Conservation (phyloP, 1,140 invertebrate genomes). For the Drosophila arawakana region DNA sequence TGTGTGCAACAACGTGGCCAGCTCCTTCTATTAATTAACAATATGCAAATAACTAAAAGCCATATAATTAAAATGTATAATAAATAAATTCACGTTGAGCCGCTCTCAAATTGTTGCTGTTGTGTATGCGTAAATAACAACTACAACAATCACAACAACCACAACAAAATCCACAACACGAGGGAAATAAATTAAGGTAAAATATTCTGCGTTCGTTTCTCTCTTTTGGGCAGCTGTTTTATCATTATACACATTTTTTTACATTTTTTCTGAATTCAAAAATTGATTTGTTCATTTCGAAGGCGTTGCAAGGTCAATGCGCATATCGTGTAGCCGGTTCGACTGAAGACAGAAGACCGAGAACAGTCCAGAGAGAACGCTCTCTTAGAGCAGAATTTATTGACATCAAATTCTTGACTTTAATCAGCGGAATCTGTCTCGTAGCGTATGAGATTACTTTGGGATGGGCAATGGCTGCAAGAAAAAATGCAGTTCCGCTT, state of each 20-base stretch:
- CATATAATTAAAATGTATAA: slow-evolving; percentile 36
- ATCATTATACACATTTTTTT: slow-evolving; percentile 16
- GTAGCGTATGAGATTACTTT: background rate
- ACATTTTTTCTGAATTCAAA: slow-evolving; percentile 40
- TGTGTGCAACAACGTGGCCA: slow-evolving; percentile 50
- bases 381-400: slow-evolving; percentile 2
- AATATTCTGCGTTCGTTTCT: slow-evolving; percentile 79
- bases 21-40: slow-evolving; percentile 67
- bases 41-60: slow-evolving; percentile 65
- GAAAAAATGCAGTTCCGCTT: slow-evolving; percentile 35
- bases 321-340: slow-evolving; percentile 48
- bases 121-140: slow-evolving; percentile 17
- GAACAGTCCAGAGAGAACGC: background rate
- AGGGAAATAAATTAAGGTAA: slow-evolving; percentile 80
- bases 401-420: slow-evolving; percentile 19
- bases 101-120: slow-evolving; percentile 12
- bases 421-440: background rate
- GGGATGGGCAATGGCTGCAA: background rate
- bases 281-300: slow-evolving; percentile 65
- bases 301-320: slow-evolving; percentile 73
- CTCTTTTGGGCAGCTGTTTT: slow-evolving; percentile 55
- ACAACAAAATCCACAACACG: slow-evolving; percentile 27
- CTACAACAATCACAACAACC: background rate
- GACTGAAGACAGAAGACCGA: slow-evolving; percentile 13
- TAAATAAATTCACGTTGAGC: slow-evolving; percentile 34